Evolutionary conservation across 2,888 invertebrate species (phyloP).

Genomic region (Apomyelois bistriatella): DNA sequence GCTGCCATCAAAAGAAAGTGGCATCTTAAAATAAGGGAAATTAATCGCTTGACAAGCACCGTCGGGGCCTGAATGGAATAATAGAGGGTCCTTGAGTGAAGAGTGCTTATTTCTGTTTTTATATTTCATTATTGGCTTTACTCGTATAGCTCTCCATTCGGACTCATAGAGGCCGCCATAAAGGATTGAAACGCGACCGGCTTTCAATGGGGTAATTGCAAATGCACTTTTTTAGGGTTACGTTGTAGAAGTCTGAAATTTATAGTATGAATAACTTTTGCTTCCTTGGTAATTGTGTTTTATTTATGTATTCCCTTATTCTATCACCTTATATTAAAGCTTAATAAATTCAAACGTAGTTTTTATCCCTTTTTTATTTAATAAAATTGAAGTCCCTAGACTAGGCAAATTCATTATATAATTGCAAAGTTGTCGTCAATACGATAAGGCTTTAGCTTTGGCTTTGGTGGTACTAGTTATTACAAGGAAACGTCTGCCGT

Average conservation of each 20-base stretch:
- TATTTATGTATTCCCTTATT: too few relatives aligned
- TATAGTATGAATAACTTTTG: too few relatives aligned
- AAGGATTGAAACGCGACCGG: slow-evolving; percentile 78
- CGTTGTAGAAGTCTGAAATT: not conserved
- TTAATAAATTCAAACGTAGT: too few relatives aligned
- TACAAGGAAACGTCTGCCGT: too few relatives aligned
- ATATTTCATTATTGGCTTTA: slow-evolving; percentile 79
- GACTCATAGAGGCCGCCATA: slow-evolving; percentile 75
- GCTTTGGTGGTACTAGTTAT: too few relatives aligned
- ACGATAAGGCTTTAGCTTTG: too few relatives aligned
- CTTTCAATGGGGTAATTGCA: slow-evolving; percentile 78
- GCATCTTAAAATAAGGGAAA: slow-evolving; percentile 28
- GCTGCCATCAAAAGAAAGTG: slow-evolving; percentile 11
- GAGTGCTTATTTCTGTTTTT: slow-evolving; percentile 75
- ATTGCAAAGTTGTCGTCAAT: too few relatives aligned
- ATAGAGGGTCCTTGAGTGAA: slow-evolving; percentile 69
- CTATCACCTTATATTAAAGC: too few relatives aligned
- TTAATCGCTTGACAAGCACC: slow-evolving; percentile 66
- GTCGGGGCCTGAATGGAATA: slow-evolving; percentile 71
- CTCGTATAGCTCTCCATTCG: slow-evolving; percentile 29
- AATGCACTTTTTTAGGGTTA: slow-evolving; percentile 57
- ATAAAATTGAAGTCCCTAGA: too few relatives aligned
- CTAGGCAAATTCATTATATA: too few relatives aligned
- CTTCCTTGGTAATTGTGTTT: too few relatives aligned
- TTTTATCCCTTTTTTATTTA: too few relatives aligned